A percentile compares a stretch with the other conserved stretches of the same genome.
Evolutionary conservation across 2,797 vertebrate species (phyloP).

Genomic region (Carcharodon carcharias): DNA sequence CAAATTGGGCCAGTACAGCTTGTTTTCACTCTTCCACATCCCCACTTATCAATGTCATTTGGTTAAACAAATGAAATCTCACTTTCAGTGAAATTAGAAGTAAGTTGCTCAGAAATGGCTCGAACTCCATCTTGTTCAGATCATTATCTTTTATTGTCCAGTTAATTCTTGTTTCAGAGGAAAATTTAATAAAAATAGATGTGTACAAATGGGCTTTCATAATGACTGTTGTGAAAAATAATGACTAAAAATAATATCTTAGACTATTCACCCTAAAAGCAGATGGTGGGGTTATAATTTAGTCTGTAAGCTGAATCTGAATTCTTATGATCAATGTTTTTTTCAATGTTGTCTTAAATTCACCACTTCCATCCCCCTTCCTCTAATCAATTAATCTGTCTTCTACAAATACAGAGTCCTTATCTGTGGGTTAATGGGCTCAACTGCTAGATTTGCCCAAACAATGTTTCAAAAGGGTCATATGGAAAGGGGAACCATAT

Average conservation of each 20-base stretch:
- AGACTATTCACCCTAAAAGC: not conserved
- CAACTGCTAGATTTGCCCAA: not conserved
- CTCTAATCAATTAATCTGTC: not conserved
- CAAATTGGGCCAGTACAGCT: not conserved
- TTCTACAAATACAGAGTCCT: not conserved
- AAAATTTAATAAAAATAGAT: not conserved
- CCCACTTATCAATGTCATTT: not conserved
- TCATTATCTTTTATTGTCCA: constrained; percentile 1
- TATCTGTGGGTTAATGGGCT: not conserved
- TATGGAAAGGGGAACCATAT: too few species aligned
- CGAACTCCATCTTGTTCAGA: not conserved
- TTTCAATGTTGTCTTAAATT: not conserved
- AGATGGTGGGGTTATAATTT: not conserved
- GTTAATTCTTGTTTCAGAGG: not conserved
- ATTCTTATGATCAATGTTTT: not conserved
- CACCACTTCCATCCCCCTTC: not conserved
- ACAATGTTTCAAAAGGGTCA: not conserved
- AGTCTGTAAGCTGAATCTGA: not conserved
- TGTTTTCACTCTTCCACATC: not conserved
- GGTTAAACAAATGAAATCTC: not conserved
- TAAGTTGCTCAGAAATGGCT: not conserved
- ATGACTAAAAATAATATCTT: not conserved
- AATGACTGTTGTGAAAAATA: not conserved
- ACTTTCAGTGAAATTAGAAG: not conserved
- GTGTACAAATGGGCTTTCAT: not conserved